Evolutionary conservation across 2,888 invertebrate species (phyloP), one percentile per base, ranked within the genome.

Genomic region (Idaea straminata): DNA sequence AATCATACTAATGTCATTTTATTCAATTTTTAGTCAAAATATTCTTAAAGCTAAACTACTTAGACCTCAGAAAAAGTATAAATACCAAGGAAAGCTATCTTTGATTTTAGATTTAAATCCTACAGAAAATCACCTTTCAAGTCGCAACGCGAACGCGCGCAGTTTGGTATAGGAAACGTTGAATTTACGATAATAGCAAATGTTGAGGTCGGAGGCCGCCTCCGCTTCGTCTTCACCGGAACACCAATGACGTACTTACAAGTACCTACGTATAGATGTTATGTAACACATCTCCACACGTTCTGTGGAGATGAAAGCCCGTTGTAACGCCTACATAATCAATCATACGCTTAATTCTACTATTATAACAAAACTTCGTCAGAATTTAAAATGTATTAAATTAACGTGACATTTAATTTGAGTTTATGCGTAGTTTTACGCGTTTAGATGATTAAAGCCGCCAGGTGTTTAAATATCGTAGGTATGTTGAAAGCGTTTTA

Each of bases 401-500:
- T 47, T 47, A 59, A 57, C 34, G 47, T 64, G 61, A 57, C 64
- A 62, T 69, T 61, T 69, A 65, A 65, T 64, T 61, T 58, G 61
- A 65, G 66, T 65, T 66, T 65, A 69, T 66, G 67, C 61, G 67
- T 57, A 57, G n/a, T 61, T 62, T 61, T 59, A 66, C 62, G 57
- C 38, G 57, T 35, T 63, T n/a, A 63, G 38, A 70, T 70, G 70
- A 72, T 70, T 69, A 67, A 70, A 66, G 6, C 38, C 59, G 63
- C 68, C 68, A 69, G 68, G 67, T 72, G 68, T 47, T 5, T 47
- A 47, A 47, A 47, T 59, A 65, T 58, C 34, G 57, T 57, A 61
- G 64, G 59, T 16, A 35, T 63, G 16, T 64, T 66, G 47, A 65
- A 65, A 35, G 34, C 36, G 68, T 63, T 65, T 70, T 65, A 60